A percentile compares a stretch with the other conserved stretches of the same genome.
These are phyloP conservation scores for Asarcornis scutulata DNA, from an alignment of 2,113 vertebrate species.

Conservation along the genomic window DNA sequence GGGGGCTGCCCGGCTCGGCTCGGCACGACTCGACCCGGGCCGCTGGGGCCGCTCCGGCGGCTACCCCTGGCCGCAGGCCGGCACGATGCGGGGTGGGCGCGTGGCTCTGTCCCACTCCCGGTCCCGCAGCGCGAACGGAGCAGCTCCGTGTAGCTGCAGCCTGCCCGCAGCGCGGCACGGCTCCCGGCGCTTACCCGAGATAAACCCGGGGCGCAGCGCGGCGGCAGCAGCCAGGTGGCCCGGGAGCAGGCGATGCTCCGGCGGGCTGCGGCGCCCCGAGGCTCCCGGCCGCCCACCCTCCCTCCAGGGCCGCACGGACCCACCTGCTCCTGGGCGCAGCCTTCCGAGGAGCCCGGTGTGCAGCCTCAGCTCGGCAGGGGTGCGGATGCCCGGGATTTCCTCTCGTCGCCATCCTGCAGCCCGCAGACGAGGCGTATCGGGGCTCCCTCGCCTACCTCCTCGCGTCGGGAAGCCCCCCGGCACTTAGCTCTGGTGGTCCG, in stretches of 20 bases:
- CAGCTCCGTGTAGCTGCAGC: not conserved
- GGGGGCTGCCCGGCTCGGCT: too few species aligned
- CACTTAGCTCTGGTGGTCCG: not conserved
- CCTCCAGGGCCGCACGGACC: not conserved
- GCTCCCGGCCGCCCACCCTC: not conserved
- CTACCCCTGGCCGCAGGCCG: not conserved
- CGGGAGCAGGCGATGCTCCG: accelerated
- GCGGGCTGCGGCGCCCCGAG: not conserved
- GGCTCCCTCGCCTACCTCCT: not conserved
- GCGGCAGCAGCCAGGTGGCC: not conserved
- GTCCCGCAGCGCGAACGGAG: not conserved
- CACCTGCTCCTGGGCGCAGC: accelerated
- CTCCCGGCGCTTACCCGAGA: not conserved
- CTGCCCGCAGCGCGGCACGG: not conserved
- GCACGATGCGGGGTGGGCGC: not conserved
- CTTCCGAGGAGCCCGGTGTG: not conserved
- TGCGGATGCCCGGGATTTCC: not conserved
- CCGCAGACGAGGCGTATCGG: accelerated
- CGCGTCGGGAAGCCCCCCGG: not conserved
- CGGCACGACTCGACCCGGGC: too few species aligned
- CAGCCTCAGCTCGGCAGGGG: not conserved
- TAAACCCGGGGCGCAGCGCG: not conserved
- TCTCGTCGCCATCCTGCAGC: not conserved
- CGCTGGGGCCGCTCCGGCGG: too few species aligned
- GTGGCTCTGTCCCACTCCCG: not conserved